Evolutionary conservation across 2,797 vertebrate genomes (phyloP).

Genomic region (Schizopygopsis malacanthus): DNA sequence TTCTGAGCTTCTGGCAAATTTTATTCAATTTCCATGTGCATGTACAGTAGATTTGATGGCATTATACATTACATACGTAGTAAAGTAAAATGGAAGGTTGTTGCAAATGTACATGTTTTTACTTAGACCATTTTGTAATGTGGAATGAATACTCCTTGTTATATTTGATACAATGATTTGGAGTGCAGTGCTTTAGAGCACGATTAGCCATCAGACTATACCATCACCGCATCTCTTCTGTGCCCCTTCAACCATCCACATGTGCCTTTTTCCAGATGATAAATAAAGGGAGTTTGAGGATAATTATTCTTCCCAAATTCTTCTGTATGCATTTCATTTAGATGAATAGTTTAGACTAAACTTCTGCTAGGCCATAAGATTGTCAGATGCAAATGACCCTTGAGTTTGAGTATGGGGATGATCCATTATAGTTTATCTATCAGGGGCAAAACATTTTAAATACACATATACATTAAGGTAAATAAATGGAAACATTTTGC

Average conservation of each 20-base stretch:
- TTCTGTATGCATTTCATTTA: not conserved
- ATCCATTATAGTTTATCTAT: not conserved
- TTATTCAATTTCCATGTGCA: conserved; percentile 40
- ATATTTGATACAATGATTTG: conserved; percentile 53
- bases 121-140: conserved; percentile 54
- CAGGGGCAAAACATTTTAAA: not conserved
- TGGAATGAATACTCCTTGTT: conserved; percentile 35
- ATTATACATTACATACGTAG: conserved; percentile 38
- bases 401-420: not conserved
- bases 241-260: not conserved
- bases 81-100: conserved; percentile 51
- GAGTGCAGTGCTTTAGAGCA: conserved; percentile 35
- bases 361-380: not conserved
- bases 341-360: not conserved
- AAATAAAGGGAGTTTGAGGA: conserved; percentile 39
- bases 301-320: not conserved
- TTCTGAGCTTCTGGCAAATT: conserved; percentile 50
- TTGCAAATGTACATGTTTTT: conserved; percentile 56
- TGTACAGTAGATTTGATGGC: conserved; percentile 44
- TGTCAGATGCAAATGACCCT: not conserved
- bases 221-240: conserved; percentile 8
- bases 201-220: conserved; percentile 30
- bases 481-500: not conserved
- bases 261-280: conserved; percentile 18
- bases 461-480: not conserved